Percentiles rank a stretch among this genome's conserved stretches.
Evolutionary conservation across 2,888 invertebrate genomes (phyloP).

Genomic region (Diarsia brunnea): DNA sequence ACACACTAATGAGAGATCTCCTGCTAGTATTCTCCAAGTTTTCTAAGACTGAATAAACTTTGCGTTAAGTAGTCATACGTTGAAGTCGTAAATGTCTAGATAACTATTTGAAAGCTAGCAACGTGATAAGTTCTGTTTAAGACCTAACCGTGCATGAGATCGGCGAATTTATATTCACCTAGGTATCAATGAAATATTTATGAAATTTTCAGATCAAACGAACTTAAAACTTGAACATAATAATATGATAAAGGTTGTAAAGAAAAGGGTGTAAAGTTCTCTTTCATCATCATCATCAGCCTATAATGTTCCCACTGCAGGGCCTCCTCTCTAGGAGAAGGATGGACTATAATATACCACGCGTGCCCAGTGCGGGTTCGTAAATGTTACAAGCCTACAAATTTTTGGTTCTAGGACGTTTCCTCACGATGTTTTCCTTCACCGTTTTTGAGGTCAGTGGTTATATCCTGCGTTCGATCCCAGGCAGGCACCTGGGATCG

Average conservation of each 20-base stretch:
- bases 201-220: not conserved
- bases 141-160: not conserved
- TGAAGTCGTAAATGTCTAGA: not conserved
- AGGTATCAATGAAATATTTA: not conserved
- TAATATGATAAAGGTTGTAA: too few relatives aligned
- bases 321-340: too few relatives aligned
- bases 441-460: too few relatives aligned
- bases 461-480: too few relatives aligned
- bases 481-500: too few relatives aligned
- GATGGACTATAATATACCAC: too few relatives aligned
- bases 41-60: conserved; percentile 29
- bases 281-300: too few relatives aligned
- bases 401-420: too few relatives aligned
- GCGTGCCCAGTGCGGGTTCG: too few relatives aligned
- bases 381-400: too few relatives aligned
- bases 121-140: not conserved
- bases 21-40: conserved; percentile 9
- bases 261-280: not conserved
- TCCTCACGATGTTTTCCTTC: too few relatives aligned
- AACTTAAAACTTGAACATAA: not conserved
- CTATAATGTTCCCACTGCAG: too few relatives aligned
- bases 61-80: not conserved
- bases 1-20: conserved; percentile 3
- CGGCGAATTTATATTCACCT: not conserved
- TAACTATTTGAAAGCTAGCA: not conserved